Evolutionary conservation across 2,888 invertebrate genomes (phyloP).

Genomic region (Eretmocerus hayati): DNA sequence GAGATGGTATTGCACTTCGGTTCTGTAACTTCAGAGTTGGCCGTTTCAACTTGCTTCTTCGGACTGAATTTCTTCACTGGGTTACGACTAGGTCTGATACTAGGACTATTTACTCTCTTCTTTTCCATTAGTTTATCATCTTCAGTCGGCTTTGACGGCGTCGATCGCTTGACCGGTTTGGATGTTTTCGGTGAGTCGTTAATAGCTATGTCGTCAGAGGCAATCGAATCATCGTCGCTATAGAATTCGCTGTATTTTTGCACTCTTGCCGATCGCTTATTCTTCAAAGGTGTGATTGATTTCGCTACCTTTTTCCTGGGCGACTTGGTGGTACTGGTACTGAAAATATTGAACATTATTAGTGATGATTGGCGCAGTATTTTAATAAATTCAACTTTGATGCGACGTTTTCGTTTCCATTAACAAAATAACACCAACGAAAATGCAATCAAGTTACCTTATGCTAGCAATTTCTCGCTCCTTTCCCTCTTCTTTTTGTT

Average conservation of each 20-base stretch:
- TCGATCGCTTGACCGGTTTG: slow-evolving; percentile 3
- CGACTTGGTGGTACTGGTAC: slow-evolving; percentile 3
- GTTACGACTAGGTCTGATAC: slow-evolving; percentile 29
- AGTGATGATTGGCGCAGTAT: too few relatives aligned
- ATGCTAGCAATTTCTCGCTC: not conserved
- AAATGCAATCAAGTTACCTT: too few relatives aligned
- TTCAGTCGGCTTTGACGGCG: not conserved
- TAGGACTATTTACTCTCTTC: slow-evolving; percentile 25
- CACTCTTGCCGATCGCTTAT: slow-evolving; percentile 33
- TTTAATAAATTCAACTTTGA: too few relatives aligned
- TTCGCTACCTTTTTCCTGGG: slow-evolving; percentile 7
- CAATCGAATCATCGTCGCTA: slow-evolving; percentile 34
- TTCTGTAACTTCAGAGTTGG: not conserved
- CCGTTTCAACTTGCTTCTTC: not conserved
- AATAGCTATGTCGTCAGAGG: slow-evolving; percentile 29
- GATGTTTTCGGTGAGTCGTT: too few relatives aligned
- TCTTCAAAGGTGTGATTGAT: slow-evolving; percentile 22
- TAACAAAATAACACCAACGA: too few relatives aligned
- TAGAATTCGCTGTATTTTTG: slow-evolving; percentile 39
- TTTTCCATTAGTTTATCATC: slow-evolving; percentile 9
- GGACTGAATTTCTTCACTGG: slow-evolving; percentile 1
- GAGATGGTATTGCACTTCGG: not conserved
- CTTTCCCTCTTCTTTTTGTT: not conserved
- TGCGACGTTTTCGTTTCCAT: not conserved
- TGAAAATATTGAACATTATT: too few relatives aligned